Conservation (phyloP, 2,888 invertebrate species). For the Cosmopolites sordidus region DNA sequence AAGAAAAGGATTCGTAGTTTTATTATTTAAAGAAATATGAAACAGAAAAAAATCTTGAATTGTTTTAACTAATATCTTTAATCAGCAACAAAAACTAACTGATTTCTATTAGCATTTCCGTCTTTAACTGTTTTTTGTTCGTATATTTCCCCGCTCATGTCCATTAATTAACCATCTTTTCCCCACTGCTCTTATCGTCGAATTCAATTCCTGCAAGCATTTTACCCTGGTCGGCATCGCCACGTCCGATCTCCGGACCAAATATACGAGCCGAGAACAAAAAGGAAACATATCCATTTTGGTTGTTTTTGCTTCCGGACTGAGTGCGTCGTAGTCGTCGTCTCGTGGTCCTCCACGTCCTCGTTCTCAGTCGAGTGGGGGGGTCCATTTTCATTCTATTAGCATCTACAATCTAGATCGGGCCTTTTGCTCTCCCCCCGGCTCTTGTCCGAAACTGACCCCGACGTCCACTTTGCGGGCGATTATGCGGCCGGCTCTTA, state of each 20-base stretch:
- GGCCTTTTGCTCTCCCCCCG: too few species aligned
- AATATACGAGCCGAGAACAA: slow-evolving; percentile 36
- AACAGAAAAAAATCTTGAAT: too few species aligned
- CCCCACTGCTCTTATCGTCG: slow-evolving; percentile 21
- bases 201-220: slow-evolving; percentile 19
- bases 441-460: slow-evolving; percentile 44
- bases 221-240: slow-evolving; percentile 14
- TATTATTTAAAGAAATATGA: too few species aligned
- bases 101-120: too few species aligned
- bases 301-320: slow-evolving; percentile 49
- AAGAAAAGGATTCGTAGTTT: too few species aligned
- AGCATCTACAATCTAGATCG: slow-evolving; percentile 51
- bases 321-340: slow-evolving; percentile 30
- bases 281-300: slow-evolving; percentile 51
- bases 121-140: too few species aligned
- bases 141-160: not conserved
- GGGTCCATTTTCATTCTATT: slow-evolving; percentile 47
- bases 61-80: too few species aligned
- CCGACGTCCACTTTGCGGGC: slow-evolving; percentile 44
- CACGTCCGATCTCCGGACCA: slow-evolving; percentile 19
- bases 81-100: too few species aligned
- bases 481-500: slow-evolving; percentile 37
- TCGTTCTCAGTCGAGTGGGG: slow-evolving; percentile 32
- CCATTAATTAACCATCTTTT: slow-evolving; percentile 25
- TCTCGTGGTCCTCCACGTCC: slow-evolving; percentile 9